Percentiles rank a stretch among this genome's conserved stretches.
These are phyloP conservation scores for Gyps fulvus DNA, from an alignment of 2,113 vertebrate genomes.

Conservation along the genomic window DNA sequence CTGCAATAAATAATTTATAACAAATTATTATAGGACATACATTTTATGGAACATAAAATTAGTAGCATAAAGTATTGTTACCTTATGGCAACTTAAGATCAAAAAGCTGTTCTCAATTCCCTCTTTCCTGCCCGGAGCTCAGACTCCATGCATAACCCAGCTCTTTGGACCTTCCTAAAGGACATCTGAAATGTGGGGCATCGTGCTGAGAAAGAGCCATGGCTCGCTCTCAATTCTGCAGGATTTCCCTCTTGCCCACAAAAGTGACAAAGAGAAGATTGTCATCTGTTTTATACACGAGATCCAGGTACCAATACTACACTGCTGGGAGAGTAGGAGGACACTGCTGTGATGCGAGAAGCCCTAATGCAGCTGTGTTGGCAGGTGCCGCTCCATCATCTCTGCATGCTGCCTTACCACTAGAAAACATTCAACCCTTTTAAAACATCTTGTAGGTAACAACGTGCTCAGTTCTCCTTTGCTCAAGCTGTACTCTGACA, in stretches of 20 bases:
- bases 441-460: background rate
- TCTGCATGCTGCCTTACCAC: rapidly evolving
- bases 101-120: background rate
- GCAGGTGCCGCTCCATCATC: background rate
- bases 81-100: background rate
- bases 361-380: background rate
- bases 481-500: background rate
- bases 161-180: background rate
- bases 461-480: background rate
- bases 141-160: background rate
- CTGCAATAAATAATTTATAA: background rate
- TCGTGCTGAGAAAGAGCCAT: background rate
- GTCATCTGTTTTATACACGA: background rate
- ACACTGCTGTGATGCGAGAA: background rate
- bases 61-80: background rate
- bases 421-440: background rate
- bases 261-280: background rate
- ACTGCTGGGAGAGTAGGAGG: background rate
- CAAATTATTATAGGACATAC: background rate
- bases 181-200: background rate
- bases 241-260: background rate
- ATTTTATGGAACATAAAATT: background rate
- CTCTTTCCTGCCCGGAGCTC: background rate
- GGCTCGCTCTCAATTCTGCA: background rate
- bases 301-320: background rate